Conservation (phyloP, 2,888 invertebrate genomes). For the Torymus aiolomorphi region DNA sequence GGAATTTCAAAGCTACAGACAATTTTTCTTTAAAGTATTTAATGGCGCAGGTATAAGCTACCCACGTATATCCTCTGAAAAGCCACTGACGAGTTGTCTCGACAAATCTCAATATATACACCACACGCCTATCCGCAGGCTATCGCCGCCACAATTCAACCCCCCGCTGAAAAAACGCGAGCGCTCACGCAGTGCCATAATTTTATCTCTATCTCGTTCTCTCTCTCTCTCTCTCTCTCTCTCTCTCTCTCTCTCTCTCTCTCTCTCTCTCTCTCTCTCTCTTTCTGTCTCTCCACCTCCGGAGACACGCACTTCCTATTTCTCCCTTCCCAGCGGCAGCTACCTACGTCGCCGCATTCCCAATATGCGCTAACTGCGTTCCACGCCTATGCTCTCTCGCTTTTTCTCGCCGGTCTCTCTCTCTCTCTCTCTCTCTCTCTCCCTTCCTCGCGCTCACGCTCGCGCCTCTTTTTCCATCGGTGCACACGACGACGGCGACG, state of each 20-base stretch:
- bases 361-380: constrained; percentile 27
- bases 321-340: constrained; percentile 19
- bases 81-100: too few species aligned
- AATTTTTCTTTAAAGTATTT: too few species aligned
- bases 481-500: constrained; percentile 49
- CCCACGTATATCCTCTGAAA: too few species aligned
- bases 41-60: too few species aligned
- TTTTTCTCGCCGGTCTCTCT: not conserved
- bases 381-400: constrained; percentile 31
- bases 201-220: not conserved
- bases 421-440: constrained; percentile 20
- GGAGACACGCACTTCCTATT: constrained; percentile 21
- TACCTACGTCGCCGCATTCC: constrained; percentile 45
- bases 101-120: too few species aligned
- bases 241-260: too few species aligned
- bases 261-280: too few species aligned
- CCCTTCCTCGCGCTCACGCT: not conserved
- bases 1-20: too few species aligned
- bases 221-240: too few species aligned
- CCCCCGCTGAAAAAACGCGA: too few species aligned
- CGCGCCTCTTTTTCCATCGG: constrained; percentile 41
- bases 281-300: not conserved
- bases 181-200: not conserved
- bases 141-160: too few species aligned
- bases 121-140: too few species aligned